A percentile compares a stretch with the other conserved stretches of the same genome.
phyloP scores from a whole-genome alignment of 2,888 invertebrate genomes.

The Melieria picta region DNA sequence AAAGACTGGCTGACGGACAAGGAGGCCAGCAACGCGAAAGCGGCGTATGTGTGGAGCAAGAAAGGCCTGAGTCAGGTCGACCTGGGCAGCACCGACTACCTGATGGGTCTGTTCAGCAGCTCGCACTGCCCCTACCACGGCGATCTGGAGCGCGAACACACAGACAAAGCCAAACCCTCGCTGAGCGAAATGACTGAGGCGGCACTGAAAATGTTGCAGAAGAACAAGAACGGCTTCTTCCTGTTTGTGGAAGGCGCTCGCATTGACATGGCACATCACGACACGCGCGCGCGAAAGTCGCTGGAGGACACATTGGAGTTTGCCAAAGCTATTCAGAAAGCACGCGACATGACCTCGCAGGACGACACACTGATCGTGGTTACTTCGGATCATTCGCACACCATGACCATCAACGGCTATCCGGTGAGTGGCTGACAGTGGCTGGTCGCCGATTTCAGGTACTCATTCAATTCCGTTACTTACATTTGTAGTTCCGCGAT shows the following conservation, averaged over 20 bases:
- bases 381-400: conserved; percentile 84
- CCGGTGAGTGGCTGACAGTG: conserved; percentile 68
- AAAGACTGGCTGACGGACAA: conserved; percentile 71
- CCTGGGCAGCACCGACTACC: conserved; percentile 68
- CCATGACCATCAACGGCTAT: conserved; percentile 81
- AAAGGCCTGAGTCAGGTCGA: conserved; percentile 62
- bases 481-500: conserved; percentile 64
- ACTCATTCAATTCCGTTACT: neutral
- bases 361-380: conserved; percentile 85
- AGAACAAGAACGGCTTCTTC: conserved; percentile 75
- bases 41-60: conserved; percentile 64
- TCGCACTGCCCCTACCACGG: conserved; percentile 72
- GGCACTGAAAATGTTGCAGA: conserved; percentile 73
- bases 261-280: conserved; percentile 71
- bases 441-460: neutral
- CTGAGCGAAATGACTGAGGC: conserved; percentile 76
- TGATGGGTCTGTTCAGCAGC: conserved; percentile 71
- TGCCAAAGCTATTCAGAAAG: conserved; percentile 75
- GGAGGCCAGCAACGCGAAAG: conserved; percentile 45
- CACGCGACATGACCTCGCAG: conserved; percentile 71
- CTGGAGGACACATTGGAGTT: conserved; percentile 85
- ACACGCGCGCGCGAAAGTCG: conserved; percentile 74
- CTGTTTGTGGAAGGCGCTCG: conserved; percentile 76
- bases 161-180: conserved; percentile 70
- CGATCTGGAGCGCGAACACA: conserved; percentile 67